Percentiles rank a stretch among this genome's conserved stretches.
Evolutionary conservation across 1,140 invertebrate species (phyloP).

Genomic region (Apolygus lucorum): DNA sequence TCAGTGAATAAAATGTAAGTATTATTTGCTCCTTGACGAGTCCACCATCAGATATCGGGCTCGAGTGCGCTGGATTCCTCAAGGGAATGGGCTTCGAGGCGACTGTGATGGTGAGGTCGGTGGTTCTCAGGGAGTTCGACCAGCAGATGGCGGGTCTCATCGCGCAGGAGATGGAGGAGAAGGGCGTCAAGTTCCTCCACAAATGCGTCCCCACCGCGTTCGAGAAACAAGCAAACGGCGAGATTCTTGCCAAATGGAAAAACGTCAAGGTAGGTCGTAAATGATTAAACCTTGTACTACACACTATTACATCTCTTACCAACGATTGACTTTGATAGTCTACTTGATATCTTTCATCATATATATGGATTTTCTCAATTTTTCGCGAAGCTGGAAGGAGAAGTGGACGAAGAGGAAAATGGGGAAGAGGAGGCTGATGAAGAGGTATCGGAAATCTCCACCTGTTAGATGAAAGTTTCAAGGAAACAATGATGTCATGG

Average conservation of each 20-base stretch:
- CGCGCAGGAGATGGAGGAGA: slow-evolving; percentile 71
- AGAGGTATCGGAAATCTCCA: too few species aligned
- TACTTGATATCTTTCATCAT: too few species aligned
- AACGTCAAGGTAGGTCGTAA: slow-evolving; percentile 44
- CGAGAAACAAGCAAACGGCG: slow-evolving; percentile 57
- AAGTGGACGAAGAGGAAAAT: too few species aligned
- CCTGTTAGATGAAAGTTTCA: too few species aligned
- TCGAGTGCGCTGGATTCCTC: slow-evolving; percentile 95
- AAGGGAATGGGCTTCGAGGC: slow-evolving; percentile 79
- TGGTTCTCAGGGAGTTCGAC: slow-evolving; percentile 91
- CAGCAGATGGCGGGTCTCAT: slow-evolving; percentile 89
- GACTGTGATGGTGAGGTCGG: slow-evolving; percentile 86
- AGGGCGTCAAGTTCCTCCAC: slow-evolving; percentile 75
- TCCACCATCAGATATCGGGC: slow-evolving; percentile 49
- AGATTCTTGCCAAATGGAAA: slow-evolving; percentile 60
- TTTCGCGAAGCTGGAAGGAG: too few species aligned
- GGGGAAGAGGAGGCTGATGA: too few species aligned
- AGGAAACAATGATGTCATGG: too few species aligned
- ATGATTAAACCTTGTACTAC: background rate
- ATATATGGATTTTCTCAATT: too few species aligned
- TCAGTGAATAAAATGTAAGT: too few species aligned
- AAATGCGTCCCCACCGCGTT: slow-evolving; percentile 69
- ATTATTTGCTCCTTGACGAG: background rate
- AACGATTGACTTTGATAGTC: too few species aligned
- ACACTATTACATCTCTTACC: too few species aligned